phyloP scores from a whole-genome alignment of 2,888 invertebrate genomes.

The Thyatira batis region DNA sequence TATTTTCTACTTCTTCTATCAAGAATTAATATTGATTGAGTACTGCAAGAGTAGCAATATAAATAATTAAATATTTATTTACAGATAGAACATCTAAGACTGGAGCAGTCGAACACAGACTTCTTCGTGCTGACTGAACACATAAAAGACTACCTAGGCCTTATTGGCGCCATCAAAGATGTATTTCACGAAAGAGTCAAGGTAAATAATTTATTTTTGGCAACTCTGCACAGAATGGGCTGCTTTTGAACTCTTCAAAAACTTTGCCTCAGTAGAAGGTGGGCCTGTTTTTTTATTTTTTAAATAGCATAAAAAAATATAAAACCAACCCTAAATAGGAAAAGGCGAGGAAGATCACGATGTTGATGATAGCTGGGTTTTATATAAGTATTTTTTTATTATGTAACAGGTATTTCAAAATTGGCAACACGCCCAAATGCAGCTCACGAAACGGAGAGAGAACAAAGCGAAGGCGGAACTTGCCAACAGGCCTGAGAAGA shows the following conservation, averaged over 20 bases:
- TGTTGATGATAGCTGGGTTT: too few species aligned
- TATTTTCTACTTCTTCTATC: too few species aligned
- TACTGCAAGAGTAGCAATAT: too few species aligned
- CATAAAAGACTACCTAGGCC: slow-evolving; percentile 95
- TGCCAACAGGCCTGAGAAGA: slow-evolving; percentile 93
- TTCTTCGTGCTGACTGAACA: slow-evolving; percentile 96
- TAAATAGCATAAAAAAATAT: too few species aligned
- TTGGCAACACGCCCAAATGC: slow-evolving; percentile 98
- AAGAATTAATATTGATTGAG: neutral
- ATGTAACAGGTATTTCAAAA: slow-evolving; percentile 92
- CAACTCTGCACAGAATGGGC: too few species aligned
- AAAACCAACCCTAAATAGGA: too few species aligned
- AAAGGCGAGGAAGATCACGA: too few species aligned
- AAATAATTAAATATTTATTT: neutral
- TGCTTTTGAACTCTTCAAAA: too few species aligned
- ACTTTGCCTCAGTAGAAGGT: too few species aligned
- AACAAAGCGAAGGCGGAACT: slow-evolving; percentile 95
- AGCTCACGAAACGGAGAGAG: slow-evolving; percentile 96
- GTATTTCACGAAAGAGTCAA: slow-evolving; percentile 89
- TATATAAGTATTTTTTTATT: neutral
- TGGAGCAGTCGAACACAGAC: slow-evolving; percentile 97
- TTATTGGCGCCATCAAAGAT: slow-evolving; percentile 95
- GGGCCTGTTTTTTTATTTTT: too few species aligned
- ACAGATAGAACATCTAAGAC: slow-evolving; percentile 92
- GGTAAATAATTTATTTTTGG: slow-evolving; percentile 45